phyloP scores from a whole-genome alignment of 1,140 invertebrate genomes.

The Pogonomyrmex barbatus region DNA sequence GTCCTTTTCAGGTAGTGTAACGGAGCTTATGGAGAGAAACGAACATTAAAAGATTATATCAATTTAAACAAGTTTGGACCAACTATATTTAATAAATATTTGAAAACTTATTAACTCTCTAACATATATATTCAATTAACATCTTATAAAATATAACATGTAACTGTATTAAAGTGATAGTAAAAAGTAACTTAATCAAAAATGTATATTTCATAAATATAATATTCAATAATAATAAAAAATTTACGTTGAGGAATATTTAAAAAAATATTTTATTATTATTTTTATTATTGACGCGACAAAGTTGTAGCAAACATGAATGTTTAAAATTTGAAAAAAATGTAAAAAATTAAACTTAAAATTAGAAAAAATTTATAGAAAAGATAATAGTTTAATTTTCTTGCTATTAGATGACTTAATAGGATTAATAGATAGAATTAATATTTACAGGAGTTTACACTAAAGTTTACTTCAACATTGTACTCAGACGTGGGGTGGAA shows the following conservation, averaged over 20 bases:
- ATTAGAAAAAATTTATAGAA: background rate
- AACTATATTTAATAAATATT: background rate
- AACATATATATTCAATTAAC: background rate
- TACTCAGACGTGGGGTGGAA: constrained; percentile 72
- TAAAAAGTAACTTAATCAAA: background rate
- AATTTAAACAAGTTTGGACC: background rate
- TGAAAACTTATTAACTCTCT: background rate
- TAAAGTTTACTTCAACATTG: constrained; percentile 77
- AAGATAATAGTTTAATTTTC: background rate
- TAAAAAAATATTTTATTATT: background rate
- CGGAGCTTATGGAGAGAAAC: background rate
- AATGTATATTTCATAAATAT: background rate
- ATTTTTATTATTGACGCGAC: background rate
- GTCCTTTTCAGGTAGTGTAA: constrained; percentile 75
- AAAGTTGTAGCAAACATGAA: background rate
- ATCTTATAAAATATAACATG: background rate
- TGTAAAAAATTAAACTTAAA: background rate
- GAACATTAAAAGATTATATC: background rate
- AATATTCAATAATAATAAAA: background rate
- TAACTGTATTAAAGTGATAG: background rate
- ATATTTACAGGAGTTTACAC: constrained; percentile 78
- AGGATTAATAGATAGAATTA: background rate
- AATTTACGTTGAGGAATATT: background rate
- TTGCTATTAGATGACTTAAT: background rate
- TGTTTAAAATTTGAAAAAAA: background rate